Conservation (phyloP, 1,140 invertebrate species). For the Philotrypesis tridentata region DNA sequence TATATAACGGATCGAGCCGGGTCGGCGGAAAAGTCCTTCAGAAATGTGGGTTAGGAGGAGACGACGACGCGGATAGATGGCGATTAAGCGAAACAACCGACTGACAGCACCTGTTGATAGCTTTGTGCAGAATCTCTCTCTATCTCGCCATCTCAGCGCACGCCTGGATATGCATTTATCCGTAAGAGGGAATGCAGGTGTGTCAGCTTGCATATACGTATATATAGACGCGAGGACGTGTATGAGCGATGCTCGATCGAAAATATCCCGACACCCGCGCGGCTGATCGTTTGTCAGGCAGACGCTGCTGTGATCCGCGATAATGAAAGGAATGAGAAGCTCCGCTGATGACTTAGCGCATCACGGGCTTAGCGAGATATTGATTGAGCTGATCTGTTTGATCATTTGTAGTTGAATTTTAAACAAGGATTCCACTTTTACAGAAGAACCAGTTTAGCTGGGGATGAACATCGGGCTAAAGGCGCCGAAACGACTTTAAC, state of each 20-base stretch:
- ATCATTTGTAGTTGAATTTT: not conserved
- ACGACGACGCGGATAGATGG: slow-evolving; percentile 56
- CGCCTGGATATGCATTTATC: not conserved
- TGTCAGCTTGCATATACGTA: not conserved
- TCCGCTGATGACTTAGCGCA: not conserved
- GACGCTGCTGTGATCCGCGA: not conserved
- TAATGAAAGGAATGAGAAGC: not conserved
- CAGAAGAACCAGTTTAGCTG: no score
- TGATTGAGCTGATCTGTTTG: not conserved
- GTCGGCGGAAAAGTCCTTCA: no score
- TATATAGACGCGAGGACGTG: no score
- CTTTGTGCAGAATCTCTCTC: slow-evolving; percentile 43
- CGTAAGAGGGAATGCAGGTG: not conserved
- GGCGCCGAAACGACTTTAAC: no score
- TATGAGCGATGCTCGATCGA: not conserved
- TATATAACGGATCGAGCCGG: no score
- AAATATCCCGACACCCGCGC: not conserved
- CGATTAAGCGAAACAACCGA: slow-evolving; percentile 65
- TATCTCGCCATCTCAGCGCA: not conserved
- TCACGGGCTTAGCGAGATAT: not conserved
- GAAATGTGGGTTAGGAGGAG: slow-evolving; percentile 45
- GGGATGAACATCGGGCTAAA: no score
- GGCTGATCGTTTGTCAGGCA: not conserved
- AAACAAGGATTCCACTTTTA: no score
- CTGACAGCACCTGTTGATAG: slow-evolving; percentile 65